phyloP scores from a whole-genome alignment of 2,888 invertebrate species.

The Catonia carolina region DNA sequence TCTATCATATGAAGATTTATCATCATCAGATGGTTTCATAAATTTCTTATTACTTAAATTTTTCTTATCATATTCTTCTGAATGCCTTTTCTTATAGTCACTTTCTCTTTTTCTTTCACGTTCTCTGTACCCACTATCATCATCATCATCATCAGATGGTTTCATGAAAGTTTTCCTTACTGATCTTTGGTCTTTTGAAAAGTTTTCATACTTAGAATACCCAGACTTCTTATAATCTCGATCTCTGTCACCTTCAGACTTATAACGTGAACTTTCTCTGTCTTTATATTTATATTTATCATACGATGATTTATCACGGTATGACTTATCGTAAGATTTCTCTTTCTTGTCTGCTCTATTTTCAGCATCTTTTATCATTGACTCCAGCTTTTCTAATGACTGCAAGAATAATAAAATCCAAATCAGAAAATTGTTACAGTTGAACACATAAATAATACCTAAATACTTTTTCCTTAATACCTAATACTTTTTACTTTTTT shows the following conservation, averaged over 20 bases:
- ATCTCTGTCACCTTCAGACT: conserved; percentile 21
- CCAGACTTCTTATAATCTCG: conserved; percentile 14
- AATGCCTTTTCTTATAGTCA: background rate
- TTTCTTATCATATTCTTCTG: background rate
- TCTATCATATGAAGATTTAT: too few relatives aligned
- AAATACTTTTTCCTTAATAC: too few relatives aligned
- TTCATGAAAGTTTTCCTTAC: conserved; percentile 9
- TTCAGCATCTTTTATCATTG: conserved; percentile 49
- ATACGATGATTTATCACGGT: conserved; percentile 9
- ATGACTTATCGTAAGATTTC: background rate
- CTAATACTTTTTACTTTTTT: too few relatives aligned
- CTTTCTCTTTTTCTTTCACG: background rate
- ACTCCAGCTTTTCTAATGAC: conserved; percentile 48
- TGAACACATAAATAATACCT: too few relatives aligned
- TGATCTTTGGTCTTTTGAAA: background rate
- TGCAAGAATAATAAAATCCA: conserved; percentile 36
- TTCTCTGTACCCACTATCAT: background rate
- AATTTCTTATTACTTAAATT: background rate
- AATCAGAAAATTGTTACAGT: too few relatives aligned
- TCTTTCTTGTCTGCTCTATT: conserved; percentile 22
- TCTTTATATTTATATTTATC: background rate
- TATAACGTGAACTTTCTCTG: conserved; percentile 19
- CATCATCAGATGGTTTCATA: conserved; percentile 2
- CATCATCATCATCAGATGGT: conserved; percentile 15
- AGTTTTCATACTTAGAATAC: background rate